Evolutionary conservation across 2,113 vertebrate species (phyloP).

Genomic region (Cyanoramphus novaezelandiae): DNA sequence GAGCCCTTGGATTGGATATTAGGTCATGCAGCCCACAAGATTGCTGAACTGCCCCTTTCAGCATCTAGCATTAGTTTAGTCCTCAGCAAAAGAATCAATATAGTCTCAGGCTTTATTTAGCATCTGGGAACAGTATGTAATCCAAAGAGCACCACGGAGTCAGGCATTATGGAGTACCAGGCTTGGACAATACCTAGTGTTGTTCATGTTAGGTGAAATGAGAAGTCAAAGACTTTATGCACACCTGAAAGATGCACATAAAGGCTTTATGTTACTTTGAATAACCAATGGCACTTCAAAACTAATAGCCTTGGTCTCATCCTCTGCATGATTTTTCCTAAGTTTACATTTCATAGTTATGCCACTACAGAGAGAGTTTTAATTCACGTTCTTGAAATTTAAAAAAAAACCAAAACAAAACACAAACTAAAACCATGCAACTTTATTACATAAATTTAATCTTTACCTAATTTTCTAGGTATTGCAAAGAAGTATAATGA

Average conservation of each 20-base stretch:
- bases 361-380: neutral
- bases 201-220: neutral
- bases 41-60: neutral
- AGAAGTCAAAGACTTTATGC: neutral
- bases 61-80: neutral
- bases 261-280: neutral
- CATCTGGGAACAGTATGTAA: neutral
- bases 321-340: neutral
- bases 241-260: neutral
- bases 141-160: neutral
- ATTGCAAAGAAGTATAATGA: neutral
- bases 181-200: accelerated
- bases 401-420: neutral
- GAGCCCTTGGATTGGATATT: neutral
- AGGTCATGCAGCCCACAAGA: neutral
- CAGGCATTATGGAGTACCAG: neutral
- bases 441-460: neutral
- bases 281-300: neutral
- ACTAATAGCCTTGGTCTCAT: neutral
- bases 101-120: neutral
- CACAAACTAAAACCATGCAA: neutral
- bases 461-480: neutral
- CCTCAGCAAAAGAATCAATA: neutral
- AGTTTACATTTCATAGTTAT: neutral
- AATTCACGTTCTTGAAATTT: neutral